Percentiles rank a stretch among this genome's conserved stretches.
Evolutionary conservation across 2,888 invertebrate species (phyloP).

Genomic region (Melieria omissa): DNA sequence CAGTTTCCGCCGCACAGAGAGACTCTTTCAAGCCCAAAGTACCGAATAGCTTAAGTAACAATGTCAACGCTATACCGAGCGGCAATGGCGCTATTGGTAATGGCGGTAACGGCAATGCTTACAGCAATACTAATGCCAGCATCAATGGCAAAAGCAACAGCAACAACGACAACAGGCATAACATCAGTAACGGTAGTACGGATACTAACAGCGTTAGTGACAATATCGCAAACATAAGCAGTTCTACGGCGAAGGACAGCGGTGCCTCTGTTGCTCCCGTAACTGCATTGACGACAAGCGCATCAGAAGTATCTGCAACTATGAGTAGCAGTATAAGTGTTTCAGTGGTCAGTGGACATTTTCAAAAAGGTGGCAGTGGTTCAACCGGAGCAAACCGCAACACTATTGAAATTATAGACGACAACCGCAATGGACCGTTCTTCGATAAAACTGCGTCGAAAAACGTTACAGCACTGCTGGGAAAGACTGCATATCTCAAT

Average conservation of each 20-base stretch:
- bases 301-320: constrained; percentile 40
- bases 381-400: constrained; percentile 57
- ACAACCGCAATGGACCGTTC: constrained; percentile 76
- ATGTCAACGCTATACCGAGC: constrained; percentile 56
- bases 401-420: constrained; percentile 65
- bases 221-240: constrained; percentile 27
- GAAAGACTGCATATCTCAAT: constrained; percentile 89
- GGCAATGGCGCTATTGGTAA: constrained; percentile 39
- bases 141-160: constrained; percentile 41
- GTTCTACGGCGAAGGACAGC: constrained; percentile 33
- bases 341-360: constrained; percentile 49
- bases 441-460: constrained; percentile 80
- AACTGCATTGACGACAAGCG: constrained; percentile 38
- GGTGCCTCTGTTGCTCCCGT: constrained; percentile 33
- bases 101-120: constrained; percentile 46
- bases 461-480: constrained; percentile 83
- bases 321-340: constrained; percentile 41
- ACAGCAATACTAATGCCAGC: constrained; percentile 25
- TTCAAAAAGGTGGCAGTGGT: constrained; percentile 50
- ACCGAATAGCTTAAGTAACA: constrained; percentile 52
- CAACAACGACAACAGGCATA: constrained; percentile 33
- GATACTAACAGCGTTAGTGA: constrained; percentile 28
- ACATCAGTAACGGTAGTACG: constrained; percentile 47
- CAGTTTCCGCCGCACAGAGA: constrained; percentile 64
- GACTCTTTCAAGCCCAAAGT: constrained; percentile 64